Base-by-base conservation (phyloP, 2,113 vertebrate species). In the Colossoma macropomum region DNA sequence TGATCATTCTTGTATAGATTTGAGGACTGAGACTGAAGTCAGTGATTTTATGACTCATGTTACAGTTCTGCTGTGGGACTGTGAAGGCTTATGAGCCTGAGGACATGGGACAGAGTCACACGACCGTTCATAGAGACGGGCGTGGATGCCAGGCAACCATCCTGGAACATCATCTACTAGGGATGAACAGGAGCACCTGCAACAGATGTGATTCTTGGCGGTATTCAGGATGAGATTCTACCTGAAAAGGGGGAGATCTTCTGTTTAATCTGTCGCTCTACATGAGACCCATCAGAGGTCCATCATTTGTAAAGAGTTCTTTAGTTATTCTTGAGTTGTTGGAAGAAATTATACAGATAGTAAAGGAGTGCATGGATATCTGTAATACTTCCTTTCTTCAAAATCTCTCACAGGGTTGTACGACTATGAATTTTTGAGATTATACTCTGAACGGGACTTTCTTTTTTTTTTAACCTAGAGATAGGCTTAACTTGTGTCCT, bases 1-100 rank as follows among this genome's bases (percentile, higher is more conserved):
- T 28, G 72, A 54, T 25, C 12, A 48, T 85, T 86, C 86, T 65
- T 80, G 76, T 81, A 86, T 71, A 86, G 74, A 54, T 59, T 15
- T 75, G 30, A 28, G 62, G 48, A 73, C 30, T 75, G 1, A 62
- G 66, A 70, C 50, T 4, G n/a, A 63, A 28, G 81, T 66, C 50
- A 63, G 34, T 69, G 66, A 23, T 38, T 11, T 81, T 4, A 65
- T 7, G 25, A 48, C 23, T 75, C 60, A 21, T 75, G 19, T 75
- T 60, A 41, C 30, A 5, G 28, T 11, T 70, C 21, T 23, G 32
- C 32, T 41, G 66, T 27, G 32, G 72, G 50, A 56, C 72, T 23
- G 66, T 38, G 30, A 56, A 12, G 50, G 50, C n/a, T 62, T 27
- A 62, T 12, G 59, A 25, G 50, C 9, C 28, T 41, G 23, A 45